Evolutionary conservation across 2,797 vertebrate species (phyloP).

Genomic region (Takifugu rubripes): DNA sequence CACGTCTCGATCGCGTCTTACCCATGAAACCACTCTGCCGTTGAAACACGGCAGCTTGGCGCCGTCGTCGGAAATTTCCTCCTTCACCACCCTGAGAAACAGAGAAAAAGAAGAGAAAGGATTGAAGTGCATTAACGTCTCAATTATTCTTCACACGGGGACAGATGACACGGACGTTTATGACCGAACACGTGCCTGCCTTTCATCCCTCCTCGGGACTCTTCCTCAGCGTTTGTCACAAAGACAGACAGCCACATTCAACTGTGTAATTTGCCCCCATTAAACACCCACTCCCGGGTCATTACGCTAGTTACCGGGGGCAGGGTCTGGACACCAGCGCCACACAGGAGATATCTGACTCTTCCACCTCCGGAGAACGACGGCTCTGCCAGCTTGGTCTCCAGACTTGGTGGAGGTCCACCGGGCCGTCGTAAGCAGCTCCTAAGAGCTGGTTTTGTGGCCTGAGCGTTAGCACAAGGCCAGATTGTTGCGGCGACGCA

Average conservation of each 20-base stretch:
- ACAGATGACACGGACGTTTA: no score
- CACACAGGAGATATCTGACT: slow-evolving; percentile 37
- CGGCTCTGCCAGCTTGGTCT: slow-evolving; percentile 19
- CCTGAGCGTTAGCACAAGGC: slow-evolving; percentile 38
- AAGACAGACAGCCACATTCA: slow-evolving; percentile 37
- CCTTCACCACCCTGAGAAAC: slow-evolving; percentile 85
- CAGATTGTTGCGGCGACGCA: slow-evolving; percentile 56
- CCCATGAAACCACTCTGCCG: slow-evolving; percentile 88
- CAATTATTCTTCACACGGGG: no score
- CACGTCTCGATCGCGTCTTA: slow-evolving; percentile 50
- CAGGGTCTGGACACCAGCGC: slow-evolving; percentile 16
- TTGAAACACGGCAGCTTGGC: slow-evolving; percentile 88
- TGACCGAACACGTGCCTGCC: no score
- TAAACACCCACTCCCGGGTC: slow-evolving; percentile 23
- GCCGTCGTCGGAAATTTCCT: slow-evolving; percentile 89
- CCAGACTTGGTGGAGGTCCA: slow-evolving; percentile 40
- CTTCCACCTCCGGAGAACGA: slow-evolving; percentile 4
- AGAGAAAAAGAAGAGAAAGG: background rate
- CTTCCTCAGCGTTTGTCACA: slow-evolving; percentile 33
- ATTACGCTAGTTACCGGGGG: slow-evolving; percentile 35
- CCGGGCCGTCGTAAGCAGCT: slow-evolving; percentile 59
- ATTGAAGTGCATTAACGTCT: background rate
- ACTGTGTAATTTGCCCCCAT: slow-evolving; percentile 26
- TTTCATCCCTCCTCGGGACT: slow-evolving; percentile 17
- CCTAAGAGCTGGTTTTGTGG: slow-evolving; percentile 62